Conservation (phyloP, 2,113 vertebrate species). For the Callospermophilus lateralis region DNA sequence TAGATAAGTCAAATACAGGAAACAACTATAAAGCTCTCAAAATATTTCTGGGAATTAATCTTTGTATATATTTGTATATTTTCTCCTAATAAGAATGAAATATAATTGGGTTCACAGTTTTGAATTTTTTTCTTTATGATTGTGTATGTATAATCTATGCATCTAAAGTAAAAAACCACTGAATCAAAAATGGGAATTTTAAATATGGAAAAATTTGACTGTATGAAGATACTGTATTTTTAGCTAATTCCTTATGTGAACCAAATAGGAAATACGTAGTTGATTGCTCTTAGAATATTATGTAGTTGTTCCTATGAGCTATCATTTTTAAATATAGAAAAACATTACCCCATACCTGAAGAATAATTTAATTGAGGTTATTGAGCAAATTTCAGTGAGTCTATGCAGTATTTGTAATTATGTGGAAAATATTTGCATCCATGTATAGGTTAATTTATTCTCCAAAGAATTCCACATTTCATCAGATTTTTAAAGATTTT, state of each 20-base stretch:
- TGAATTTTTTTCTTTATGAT: not conserved
- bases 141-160: not conserved
- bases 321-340: not conserved
- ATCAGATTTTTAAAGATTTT: not conserved
- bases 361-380: not conserved
- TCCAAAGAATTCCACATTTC: not conserved
- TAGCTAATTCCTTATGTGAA: not conserved
- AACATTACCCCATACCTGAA: not conserved
- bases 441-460: not conserved
- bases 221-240: not conserved
- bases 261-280: not conserved
- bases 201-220: not conserved
- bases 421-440: not conserved
- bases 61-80: not conserved
- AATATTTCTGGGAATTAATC: not conserved
- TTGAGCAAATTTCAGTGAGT: not conserved
- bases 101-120: not conserved
- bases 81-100: not conserved
- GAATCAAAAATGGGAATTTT: not conserved
- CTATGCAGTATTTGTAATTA: not conserved
- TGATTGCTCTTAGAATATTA: not conserved
- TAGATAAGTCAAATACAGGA: not conserved
- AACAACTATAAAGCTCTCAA: not conserved
- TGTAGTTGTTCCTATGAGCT: not conserved
- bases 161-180: not conserved